A percentile compares a stretch with the other conserved stretches of the same genome.
phyloP scores from a whole-genome alignment of 1,140 invertebrate genomes.

The Drosophila auraria region DNA sequence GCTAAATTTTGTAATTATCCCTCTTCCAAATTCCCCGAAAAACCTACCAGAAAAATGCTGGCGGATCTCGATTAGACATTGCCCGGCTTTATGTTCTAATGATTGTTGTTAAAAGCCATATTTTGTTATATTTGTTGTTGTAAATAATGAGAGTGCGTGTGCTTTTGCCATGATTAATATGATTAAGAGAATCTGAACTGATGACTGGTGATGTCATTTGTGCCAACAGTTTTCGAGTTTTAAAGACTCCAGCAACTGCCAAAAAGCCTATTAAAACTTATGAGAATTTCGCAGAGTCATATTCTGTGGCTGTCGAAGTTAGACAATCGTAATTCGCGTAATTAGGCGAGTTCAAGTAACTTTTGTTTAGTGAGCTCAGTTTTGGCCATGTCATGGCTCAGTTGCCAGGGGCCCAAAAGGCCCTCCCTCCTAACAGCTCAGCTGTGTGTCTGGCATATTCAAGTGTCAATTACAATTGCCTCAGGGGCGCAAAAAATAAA shows the following conservation, averaged over 20 bases:
- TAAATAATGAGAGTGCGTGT: constrained; percentile 35
- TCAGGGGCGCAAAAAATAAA: constrained; percentile 42
- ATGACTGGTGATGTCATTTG: constrained; percentile 46
- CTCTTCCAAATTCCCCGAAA: background rate
- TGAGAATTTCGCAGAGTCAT: constrained; percentile 65
- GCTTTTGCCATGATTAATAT: constrained; percentile 42
- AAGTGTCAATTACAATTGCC: constrained; percentile 69
- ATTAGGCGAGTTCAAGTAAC: constrained; percentile 72
- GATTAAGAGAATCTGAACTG: constrained; percentile 37
- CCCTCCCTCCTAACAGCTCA: background rate
- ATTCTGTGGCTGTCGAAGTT: background rate
- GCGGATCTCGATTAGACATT: constrained; percentile 22
- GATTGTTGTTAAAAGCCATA: constrained; percentile 15
- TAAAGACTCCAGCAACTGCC: constrained; percentile 15
- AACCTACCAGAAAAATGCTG: constrained; percentile 7
- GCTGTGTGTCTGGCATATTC: constrained; percentile 59
- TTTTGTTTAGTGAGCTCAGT: constrained; percentile 44
- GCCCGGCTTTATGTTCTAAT: constrained; percentile 29
- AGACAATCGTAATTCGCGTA: constrained; percentile 62
- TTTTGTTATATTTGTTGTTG: background rate
- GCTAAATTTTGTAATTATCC: background rate
- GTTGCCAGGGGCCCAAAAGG: constrained; percentile 56
- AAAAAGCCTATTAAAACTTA: constrained; percentile 53
- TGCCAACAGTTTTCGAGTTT: constrained; percentile 15
- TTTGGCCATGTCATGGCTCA: constrained; percentile 73